phyloP scores from a whole-genome alignment of 2,797 vertebrate genomes.

The Benthosema pterotum region DNA sequence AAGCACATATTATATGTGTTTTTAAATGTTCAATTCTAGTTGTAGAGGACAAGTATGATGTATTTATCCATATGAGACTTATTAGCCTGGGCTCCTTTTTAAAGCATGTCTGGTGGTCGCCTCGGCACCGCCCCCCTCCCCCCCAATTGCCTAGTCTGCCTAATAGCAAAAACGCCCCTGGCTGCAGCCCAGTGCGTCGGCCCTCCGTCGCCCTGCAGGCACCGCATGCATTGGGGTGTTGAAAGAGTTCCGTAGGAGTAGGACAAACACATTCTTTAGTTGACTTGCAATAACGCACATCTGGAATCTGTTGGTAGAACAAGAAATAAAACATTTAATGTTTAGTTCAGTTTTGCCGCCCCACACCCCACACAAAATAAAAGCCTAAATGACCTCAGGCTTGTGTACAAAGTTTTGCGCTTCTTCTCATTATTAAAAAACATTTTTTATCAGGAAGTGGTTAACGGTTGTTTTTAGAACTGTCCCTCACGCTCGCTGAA shows the following conservation, averaged over 20 bases:
- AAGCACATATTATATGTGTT: too few relatives aligned
- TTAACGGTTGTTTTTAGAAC: background rate
- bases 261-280: conserved; percentile 4
- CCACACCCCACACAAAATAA: background rate
- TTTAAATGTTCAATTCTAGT: too few relatives aligned
- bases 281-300: conserved; percentile 32
- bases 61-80: too few relatives aligned
- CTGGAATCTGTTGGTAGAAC: conserved; percentile 32
- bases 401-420: too few relatives aligned
- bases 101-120: too few relatives aligned
- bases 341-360: background rate
- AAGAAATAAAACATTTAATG: conserved; percentile 25
- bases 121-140: too few relatives aligned
- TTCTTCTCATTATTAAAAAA: too few relatives aligned
- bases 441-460: background rate
- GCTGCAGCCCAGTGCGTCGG: background rate
- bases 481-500: background rate
- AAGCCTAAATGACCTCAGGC: too few relatives aligned
- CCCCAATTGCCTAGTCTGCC: too few relatives aligned
- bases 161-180: too few relatives aligned
- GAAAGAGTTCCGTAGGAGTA: background rate
- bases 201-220: conserved; percentile 13
- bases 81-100: too few relatives aligned
- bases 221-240: background rate
- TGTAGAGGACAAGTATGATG: too few relatives aligned